phyloP scores from a whole-genome alignment of 2,888 invertebrate genomes.

The Camptogramma bilineatum region DNA sequence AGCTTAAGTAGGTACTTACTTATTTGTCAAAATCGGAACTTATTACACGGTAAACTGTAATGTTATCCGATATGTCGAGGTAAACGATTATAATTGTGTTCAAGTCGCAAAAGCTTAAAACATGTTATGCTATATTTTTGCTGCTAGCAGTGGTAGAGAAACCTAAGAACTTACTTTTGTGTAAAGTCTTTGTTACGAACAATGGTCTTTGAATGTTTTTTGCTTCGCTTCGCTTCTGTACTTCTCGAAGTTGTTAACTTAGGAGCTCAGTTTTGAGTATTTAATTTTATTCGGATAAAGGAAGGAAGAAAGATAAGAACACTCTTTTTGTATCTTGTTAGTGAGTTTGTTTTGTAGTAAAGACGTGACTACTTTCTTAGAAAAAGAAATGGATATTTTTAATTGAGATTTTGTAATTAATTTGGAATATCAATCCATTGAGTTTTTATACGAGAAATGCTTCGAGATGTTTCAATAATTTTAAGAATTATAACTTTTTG shows the following conservation, averaged over 20 bases:
- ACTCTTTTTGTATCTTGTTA: constrained; percentile 15
- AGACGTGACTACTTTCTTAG: neutral
- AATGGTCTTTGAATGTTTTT: constrained; percentile 44
- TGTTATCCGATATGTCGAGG: too few relatives aligned
- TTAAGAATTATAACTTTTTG: too few relatives aligned
- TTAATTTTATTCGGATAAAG: constrained; percentile 31
- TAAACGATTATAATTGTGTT: too few relatives aligned
- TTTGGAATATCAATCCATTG: too few relatives aligned
- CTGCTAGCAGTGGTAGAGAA: neutral
- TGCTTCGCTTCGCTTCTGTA: constrained; percentile 30
- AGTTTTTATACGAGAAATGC: too few relatives aligned
- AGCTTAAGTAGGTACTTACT: too few relatives aligned
- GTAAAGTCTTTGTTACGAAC: constrained; percentile 52
- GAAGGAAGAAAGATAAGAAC: constrained; percentile 21
- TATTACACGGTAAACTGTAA: too few relatives aligned
- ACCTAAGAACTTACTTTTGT: constrained; percentile 42
- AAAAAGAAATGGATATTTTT: too few relatives aligned
- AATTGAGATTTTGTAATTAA: too few relatives aligned
- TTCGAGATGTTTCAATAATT: too few relatives aligned
- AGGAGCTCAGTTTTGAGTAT: constrained; percentile 30
- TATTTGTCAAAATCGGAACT: too few relatives aligned
- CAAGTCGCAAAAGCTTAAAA: neutral
- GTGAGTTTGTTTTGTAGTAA: constrained; percentile 8
- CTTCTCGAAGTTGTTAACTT: constrained; percentile 29
- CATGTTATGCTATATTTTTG: neutral